These are phyloP conservation scores for Cephonodes hylas DNA, from an alignment of 2,888 invertebrate species.

Conservation along the genomic window DNA sequence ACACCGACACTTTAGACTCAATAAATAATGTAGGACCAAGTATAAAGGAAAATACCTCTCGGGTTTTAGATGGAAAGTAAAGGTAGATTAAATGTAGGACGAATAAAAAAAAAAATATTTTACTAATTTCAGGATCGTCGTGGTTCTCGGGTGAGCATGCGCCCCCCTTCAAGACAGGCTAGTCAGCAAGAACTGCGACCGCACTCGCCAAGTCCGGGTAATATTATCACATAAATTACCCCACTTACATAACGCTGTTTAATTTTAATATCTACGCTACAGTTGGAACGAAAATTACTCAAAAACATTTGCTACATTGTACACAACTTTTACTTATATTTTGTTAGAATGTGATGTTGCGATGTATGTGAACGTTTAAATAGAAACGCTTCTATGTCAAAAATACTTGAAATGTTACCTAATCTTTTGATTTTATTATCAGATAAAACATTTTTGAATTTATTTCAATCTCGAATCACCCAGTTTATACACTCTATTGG, in stretches of 20 bases:
- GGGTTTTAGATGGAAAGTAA: no score
- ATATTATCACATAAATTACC: no score
- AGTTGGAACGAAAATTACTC: not conserved
- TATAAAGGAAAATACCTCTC: no score
- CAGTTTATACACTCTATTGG: no score
- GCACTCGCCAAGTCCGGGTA: conserved; percentile 88
- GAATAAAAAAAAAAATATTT: not conserved
- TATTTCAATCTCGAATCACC: not conserved
- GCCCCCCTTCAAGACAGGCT: conserved; percentile 91
- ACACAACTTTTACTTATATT: not conserved
- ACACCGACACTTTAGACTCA: no score
- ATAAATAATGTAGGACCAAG: no score
- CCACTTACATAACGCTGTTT: not conserved
- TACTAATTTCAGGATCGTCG: conserved; percentile 82
- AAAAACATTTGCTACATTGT: not conserved
- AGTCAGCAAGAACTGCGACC: conserved; percentile 92
- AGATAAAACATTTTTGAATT: not conserved
- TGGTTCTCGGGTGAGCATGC: conserved; percentile 89
- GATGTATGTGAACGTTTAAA: not conserved
- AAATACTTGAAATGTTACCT: not conserved
- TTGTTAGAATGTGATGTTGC: not conserved
- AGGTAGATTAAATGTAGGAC: no score
- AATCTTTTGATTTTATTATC: not conserved
- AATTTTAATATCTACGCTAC: not conserved
- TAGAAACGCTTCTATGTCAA: not conserved